A percentile compares a stretch with the other conserved stretches of the same genome.
These are phyloP conservation scores for Drosophila busckii DNA, from an alignment of 1,140 invertebrate species.

Conservation along the genomic window DNA sequence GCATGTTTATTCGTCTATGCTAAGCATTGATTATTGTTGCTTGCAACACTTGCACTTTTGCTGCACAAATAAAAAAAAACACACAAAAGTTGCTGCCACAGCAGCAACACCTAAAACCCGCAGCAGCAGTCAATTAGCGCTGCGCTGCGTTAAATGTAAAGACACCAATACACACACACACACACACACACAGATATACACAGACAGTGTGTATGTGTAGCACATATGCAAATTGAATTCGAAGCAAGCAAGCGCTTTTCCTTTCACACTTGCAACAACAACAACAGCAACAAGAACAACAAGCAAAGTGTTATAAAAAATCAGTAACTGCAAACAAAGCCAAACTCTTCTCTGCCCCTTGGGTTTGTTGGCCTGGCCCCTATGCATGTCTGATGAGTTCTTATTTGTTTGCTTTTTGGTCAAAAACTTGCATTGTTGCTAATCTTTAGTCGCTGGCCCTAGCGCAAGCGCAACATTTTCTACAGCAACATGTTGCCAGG, in stretches of 20 bases:
- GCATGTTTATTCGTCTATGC: conserved; percentile 14
- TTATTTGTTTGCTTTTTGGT: conserved; percentile 2
- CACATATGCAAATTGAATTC: conserved; percentile 74
- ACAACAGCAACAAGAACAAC: conserved; percentile 17
- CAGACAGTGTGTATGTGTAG: conserved; percentile 30
- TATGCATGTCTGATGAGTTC: conserved; percentile 71
- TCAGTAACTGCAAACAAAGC: conserved; percentile 66
- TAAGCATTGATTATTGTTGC: conserved; percentile 25
- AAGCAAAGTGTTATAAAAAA: conserved; percentile 48
- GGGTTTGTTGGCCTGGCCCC: too few relatives aligned
- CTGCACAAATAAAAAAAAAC: conserved; percentile 2
- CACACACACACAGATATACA: conserved; percentile 10
- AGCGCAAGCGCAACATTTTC: conserved; percentile 24
- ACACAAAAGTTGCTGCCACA: conserved; percentile 15
- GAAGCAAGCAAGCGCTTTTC: conserved; percentile 45
- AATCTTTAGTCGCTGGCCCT: conserved; percentile 1
- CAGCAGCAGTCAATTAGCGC: conserved; percentile 59
- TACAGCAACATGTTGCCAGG: conserved; percentile 9
- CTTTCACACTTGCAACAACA: conserved; percentile 40
- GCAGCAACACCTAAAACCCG: not conserved
- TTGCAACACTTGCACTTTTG: conserved; percentile 38
- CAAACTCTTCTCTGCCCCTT: not conserved
- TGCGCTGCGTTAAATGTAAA: conserved; percentile 53
- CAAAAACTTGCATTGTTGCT: conserved; percentile 1
- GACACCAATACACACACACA: conserved; percentile 15